Percentiles rank a stretch among this genome's conserved stretches.
Evolutionary conservation across 2,888 invertebrate genomes (phyloP).

Genomic region (Ceramica pisi): DNA sequence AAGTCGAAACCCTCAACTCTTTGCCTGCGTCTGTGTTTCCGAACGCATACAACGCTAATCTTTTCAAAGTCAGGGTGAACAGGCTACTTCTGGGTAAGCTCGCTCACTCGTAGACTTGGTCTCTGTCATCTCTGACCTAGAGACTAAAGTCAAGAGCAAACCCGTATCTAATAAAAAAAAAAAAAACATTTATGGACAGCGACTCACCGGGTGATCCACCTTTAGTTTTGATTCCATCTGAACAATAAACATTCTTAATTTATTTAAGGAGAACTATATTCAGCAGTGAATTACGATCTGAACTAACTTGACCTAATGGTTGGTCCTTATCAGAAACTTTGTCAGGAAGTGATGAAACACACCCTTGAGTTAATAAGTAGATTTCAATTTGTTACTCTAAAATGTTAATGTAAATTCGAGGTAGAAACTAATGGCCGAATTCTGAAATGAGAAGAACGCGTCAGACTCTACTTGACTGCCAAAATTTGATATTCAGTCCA

Average conservation of each 20-base stretch:
- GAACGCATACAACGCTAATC: too few relatives aligned
- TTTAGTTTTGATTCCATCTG: too few relatives aligned
- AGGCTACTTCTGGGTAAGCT: too few relatives aligned
- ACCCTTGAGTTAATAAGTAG: neutral
- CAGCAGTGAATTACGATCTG: neutral
- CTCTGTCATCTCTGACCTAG: too few relatives aligned
- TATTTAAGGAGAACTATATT: neutral
- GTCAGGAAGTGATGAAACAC: slow-evolving; percentile 23
- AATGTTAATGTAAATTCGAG: neutral
- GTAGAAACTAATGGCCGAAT: neutral
- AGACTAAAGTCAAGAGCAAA: too few relatives aligned
- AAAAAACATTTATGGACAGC: too few relatives aligned
- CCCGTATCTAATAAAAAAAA: too few relatives aligned
- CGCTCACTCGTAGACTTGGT: too few relatives aligned
- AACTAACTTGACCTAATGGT: neutral
- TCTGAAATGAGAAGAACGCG: neutral
- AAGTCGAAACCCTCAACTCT: too few relatives aligned
- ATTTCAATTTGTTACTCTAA: neutral
- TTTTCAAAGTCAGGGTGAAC: too few relatives aligned
- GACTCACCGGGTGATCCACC: too few relatives aligned
- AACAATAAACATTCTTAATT: neutral
- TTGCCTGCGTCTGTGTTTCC: too few relatives aligned
- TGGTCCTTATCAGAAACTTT: slow-evolving; percentile 9
- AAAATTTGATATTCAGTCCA: neutral
- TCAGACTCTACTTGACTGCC: neutral